Conservation (phyloP, 1,140 invertebrate species). For the Harpegnathos saltator region DNA sequence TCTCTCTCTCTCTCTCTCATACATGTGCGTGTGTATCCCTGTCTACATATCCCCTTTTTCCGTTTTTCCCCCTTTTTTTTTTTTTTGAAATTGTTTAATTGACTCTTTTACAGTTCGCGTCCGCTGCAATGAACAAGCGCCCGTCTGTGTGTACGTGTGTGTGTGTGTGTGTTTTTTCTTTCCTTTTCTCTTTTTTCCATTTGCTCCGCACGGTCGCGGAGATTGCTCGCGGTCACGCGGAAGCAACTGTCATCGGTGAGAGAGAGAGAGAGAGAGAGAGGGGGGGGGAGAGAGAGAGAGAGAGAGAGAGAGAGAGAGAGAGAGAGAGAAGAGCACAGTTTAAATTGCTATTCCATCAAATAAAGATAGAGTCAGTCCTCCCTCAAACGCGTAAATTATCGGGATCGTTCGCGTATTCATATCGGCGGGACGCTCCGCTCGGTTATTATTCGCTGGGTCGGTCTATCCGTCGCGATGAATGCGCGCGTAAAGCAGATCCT, state of each 20-base stretch:
- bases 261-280: too few species aligned
- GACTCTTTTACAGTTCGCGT: conserved; percentile 41
- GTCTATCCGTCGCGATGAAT: neutral
- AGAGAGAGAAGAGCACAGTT: neutral
- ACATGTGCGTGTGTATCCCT: too few species aligned
- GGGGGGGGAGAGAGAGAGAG: too few species aligned
- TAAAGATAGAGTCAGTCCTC: neutral
- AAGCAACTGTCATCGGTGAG: neutral
- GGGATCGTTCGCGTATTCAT: neutral
- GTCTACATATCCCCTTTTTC: too few species aligned
- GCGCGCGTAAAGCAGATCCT: neutral
- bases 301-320: too few species aligned
- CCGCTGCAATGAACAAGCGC: conserved; percentile 5
- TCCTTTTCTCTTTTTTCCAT: conserved; percentile 23
- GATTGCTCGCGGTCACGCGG: neutral
- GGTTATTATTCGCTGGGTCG: conserved; percentile 14
- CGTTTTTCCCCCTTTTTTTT: neutral
- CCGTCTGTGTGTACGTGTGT: too few species aligned
- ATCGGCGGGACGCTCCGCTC: neutral
- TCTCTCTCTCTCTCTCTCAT: too few species aligned
- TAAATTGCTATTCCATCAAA: conserved; percentile 10
- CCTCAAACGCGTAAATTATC: neutral
- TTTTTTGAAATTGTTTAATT: conserved; percentile 53
- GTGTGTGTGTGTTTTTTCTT: too few species aligned
- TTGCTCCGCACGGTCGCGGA: neutral